Evolutionary conservation across 2,113 vertebrate genomes (phyloP).

Genomic region (Sciurus niger): DNA sequence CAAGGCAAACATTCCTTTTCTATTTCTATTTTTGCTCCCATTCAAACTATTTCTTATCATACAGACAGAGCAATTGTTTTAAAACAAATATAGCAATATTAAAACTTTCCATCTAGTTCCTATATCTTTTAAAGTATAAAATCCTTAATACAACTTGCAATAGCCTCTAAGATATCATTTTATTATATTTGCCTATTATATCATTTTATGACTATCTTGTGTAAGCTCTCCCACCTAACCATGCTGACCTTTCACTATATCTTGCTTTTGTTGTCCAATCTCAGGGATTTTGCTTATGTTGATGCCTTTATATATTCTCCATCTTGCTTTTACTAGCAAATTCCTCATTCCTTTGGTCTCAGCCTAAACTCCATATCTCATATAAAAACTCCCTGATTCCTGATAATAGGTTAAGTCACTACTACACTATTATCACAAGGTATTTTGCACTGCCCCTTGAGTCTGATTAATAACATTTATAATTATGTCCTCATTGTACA

Average conservation of each 20-base stretch:
- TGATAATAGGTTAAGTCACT: neutral
- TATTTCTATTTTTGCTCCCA: neutral
- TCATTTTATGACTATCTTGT: neutral
- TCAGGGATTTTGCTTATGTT: neutral
- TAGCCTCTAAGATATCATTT: neutral
- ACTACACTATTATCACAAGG: neutral
- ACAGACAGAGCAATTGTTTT: neutral
- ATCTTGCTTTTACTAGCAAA: slow-evolving; percentile 17
- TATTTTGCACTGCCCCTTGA: neutral
- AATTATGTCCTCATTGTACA: neutral
- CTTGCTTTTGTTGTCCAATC: neutral
- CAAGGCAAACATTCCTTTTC: neutral
- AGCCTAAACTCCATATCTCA: neutral
- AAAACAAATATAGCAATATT: neutral
- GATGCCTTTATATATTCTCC: neutral
- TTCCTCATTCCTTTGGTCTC: neutral
- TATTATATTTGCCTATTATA: neutral
- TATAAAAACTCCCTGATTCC: neutral
- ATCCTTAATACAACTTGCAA: neutral
- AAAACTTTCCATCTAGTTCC: neutral
- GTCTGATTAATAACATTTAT: neutral
- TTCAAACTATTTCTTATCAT: neutral
- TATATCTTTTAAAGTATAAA: neutral
- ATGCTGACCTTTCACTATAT: neutral
- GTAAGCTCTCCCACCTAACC: neutral